These are phyloP conservation scores for Thermophis baileyi DNA, from an alignment of 2,113 vertebrate species.

Conservation along the genomic window DNA sequence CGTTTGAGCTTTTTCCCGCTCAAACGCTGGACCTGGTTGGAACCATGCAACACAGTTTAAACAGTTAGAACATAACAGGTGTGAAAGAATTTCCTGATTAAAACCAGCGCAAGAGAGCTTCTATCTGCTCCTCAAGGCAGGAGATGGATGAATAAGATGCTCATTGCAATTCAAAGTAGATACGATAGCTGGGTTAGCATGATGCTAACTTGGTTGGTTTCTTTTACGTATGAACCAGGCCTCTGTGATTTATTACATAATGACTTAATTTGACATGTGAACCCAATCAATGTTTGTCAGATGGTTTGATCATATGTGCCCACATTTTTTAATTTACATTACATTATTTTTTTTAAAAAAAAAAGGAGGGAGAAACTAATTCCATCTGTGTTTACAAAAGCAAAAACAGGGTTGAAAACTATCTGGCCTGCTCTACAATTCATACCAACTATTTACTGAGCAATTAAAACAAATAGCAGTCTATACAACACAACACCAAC, in stretches of 20 bases:
- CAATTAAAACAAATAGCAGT: background rate
- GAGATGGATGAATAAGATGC: background rate
- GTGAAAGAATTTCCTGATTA: too few species aligned
- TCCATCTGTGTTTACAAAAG: background rate
- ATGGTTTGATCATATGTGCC: background rate
- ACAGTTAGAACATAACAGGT: too few species aligned
- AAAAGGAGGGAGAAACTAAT: background rate
- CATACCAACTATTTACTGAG: background rate
- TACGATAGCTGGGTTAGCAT: background rate
- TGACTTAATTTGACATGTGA: background rate
- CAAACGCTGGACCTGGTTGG: too few species aligned
- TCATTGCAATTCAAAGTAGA: background rate
- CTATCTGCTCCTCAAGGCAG: background rate
- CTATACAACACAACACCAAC: background rate
- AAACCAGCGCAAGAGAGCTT: background rate
- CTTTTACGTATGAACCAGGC: background rate
- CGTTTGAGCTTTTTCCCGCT: too few species aligned
- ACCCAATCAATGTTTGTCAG: background rate
- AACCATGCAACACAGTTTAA: too few species aligned
- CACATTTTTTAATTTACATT: background rate
- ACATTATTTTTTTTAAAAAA: background rate
- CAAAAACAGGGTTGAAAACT: background rate
- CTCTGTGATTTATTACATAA: background rate
- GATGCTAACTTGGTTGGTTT: background rate
- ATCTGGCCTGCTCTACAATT: background rate